A percentile compares a stretch with the other conserved stretches of the same genome.
These are phyloP conservation scores for Cynoglossus semilaevis DNA, from an alignment of 2,113 vertebrate genomes.

Conservation along the genomic window DNA sequence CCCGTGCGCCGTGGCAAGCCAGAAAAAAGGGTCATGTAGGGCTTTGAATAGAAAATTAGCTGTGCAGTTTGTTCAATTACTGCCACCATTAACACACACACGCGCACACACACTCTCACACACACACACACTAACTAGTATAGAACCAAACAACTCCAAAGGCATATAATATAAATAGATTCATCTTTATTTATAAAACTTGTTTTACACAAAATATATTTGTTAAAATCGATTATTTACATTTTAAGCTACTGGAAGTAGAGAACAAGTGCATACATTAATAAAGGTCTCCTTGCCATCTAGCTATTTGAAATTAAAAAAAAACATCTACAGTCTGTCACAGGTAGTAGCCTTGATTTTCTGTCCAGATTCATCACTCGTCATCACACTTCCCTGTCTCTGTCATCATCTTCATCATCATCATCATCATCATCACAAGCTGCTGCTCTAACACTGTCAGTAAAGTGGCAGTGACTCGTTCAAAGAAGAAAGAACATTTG, in stretches of 20 bases:
- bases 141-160: conserved; percentile 36
- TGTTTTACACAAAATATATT: conserved; percentile 92
- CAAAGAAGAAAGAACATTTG: no score
- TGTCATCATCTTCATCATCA: conserved; percentile 21
- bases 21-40: conserved; percentile 59
- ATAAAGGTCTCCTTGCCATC: conserved; percentile 70
- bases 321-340: conserved; percentile 69
- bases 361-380: conserved; percentile 60
- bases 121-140: conserved; percentile 28
- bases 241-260: conserved; percentile 72
- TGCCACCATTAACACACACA: conserved; percentile 16
- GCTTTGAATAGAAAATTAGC: conserved; percentile 58
- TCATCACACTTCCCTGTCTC: conserved; percentile 42
- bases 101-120: conserved; percentile 15
- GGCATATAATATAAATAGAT: conserved; percentile 85
- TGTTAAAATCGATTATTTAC: conserved; percentile 87
- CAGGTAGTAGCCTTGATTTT: conserved; percentile 70
- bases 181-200: conserved; percentile 88
- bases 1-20: conserved; percentile 57
- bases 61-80: conserved; percentile 64
- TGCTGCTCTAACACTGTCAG: conserved; percentile 52
- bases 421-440: conserved; percentile 19
- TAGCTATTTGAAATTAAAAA: conserved; percentile 28
- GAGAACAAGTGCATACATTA: conserved; percentile 87
- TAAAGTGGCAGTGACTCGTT: conserved; percentile 70